Conservation (phyloP, 1,140 invertebrate genomes). For the Drosophila parvula region DNA sequence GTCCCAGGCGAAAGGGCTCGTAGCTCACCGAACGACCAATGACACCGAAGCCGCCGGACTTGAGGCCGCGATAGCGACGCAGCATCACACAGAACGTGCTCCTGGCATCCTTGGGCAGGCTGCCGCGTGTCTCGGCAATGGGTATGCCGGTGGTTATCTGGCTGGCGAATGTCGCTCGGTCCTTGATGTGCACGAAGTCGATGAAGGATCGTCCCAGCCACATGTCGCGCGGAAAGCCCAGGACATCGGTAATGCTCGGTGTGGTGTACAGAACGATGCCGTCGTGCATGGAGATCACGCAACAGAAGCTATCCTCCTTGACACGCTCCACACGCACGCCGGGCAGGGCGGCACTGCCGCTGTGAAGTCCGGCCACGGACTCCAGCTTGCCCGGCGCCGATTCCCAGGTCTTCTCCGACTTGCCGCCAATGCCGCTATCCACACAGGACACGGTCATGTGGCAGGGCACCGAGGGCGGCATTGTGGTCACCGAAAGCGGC, state of each 20-base stretch:
- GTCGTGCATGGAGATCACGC: constrained; percentile 92
- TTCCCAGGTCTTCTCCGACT: constrained; percentile 65
- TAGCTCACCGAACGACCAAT: constrained; percentile 87
- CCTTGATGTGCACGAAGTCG: constrained; percentile 93
- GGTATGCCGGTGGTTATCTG: constrained; percentile 86
- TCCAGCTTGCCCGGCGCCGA: constrained; percentile 65
- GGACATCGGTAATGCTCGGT: constrained; percentile 87
- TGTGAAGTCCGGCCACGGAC: constrained; percentile 12
- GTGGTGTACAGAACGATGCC: constrained; percentile 92
- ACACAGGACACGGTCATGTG: not conserved
- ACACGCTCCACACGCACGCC: constrained; percentile 30
- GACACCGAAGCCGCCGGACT: constrained; percentile 86
- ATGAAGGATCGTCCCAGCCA: constrained; percentile 94
- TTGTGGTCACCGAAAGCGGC: constrained; percentile 28
- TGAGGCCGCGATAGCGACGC: constrained; percentile 85
- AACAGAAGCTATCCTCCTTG: constrained; percentile 89
- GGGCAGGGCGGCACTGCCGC: not conserved
- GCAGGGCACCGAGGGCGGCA: constrained; percentile 6
- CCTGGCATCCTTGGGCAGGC: constrained; percentile 64
- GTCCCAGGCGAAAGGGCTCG: constrained; percentile 89
- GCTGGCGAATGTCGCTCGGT: constrained; percentile 87
- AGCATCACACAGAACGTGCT: constrained; percentile 83
- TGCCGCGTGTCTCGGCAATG: constrained; percentile 84
- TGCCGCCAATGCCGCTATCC: constrained; percentile 17
- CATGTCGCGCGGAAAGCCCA: constrained; percentile 93